phyloP scores from a whole-genome alignment of 2,113 vertebrate species.

The Regulus satrapa region DNA sequence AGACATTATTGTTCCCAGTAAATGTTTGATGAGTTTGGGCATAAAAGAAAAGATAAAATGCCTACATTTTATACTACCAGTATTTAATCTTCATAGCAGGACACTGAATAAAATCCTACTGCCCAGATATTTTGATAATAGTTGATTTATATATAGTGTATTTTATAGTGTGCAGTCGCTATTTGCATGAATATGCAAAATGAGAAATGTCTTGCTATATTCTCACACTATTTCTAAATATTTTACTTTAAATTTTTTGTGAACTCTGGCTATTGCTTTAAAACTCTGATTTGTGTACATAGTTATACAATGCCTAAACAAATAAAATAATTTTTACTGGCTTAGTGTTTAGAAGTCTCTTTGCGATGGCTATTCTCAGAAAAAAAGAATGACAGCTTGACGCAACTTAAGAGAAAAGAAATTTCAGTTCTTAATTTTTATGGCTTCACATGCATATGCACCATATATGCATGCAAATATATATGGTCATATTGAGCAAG shows the following conservation, averaged over 20 bases:
- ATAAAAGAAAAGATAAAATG: neutral
- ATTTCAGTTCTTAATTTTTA: neutral
- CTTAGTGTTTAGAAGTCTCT: neutral
- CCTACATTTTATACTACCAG: neutral
- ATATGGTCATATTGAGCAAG: neutral
- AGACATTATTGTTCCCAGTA: neutral
- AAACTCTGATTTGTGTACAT: neutral
- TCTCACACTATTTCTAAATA: neutral
- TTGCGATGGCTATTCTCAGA: neutral
- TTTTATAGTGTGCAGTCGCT: neutral
- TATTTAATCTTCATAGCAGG: neutral
- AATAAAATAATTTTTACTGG: neutral
- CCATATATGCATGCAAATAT: neutral
- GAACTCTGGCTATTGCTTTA: neutral
- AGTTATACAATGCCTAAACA: neutral
- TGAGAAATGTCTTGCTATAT: neutral
- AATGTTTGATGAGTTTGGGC: neutral
- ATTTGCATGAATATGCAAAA: neutral
- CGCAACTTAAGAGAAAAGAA: neutral
- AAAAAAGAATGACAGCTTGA: neutral
- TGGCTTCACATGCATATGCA: neutral
- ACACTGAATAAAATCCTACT: neutral
- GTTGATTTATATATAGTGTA: neutral
- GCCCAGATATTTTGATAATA: neutral
- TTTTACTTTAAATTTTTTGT: neutral